Evolutionary conservation across 1,140 invertebrate genomes (phyloP), one percentile per base, ranked within the genome.

Genomic region (Drosophila equinoxialis): DNA sequence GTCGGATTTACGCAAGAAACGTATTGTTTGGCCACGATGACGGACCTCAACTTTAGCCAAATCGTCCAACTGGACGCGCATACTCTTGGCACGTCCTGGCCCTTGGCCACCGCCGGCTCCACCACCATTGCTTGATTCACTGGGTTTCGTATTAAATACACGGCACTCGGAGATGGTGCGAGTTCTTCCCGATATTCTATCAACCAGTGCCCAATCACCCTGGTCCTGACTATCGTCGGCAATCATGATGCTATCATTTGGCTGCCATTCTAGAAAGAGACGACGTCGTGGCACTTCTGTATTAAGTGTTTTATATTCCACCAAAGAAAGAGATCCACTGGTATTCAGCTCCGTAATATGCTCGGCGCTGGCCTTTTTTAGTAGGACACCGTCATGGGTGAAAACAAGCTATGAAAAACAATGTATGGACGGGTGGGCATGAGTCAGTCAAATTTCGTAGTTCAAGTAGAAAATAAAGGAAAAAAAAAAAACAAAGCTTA

Each of bases 181-280:
- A 7, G 92, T 92, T 58, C 92, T 90, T 75, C 93, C 93, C 79
- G 94, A 94, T 74, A 96, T 94, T 33, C 95, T 95, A 74, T 96
- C 95, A 5, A 97, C 95, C 42, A 97, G 93, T 2, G 96, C 95
- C 96, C 96, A 97, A 91, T 97, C 96, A 0, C 79, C 91, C 78
- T 96, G 95, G 90, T 96, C 96, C 85, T 96, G 95, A 51, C 94
- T 94, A 77, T 96, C 96, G 6, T 95, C 95, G 74, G 96, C 95
- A 35, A 95, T 95, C 51, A 96, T 94, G 45, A 95, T 94, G 59
- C 95, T 94, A 85, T 95, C 96, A 71, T 94, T 95, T 3, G 96
- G 95, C 87, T 95, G 95, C 96, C 96, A 97, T 92, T 97, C 96
- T 41, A 97, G 94, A 51, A 93, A 95, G 74, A 94, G 92, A 14